A percentile compares a stretch with the other conserved stretches of the same genome.
phyloP scores from a whole-genome alignment of 2,888 invertebrate genomes.

The Dolomedes plantarius region DNA sequence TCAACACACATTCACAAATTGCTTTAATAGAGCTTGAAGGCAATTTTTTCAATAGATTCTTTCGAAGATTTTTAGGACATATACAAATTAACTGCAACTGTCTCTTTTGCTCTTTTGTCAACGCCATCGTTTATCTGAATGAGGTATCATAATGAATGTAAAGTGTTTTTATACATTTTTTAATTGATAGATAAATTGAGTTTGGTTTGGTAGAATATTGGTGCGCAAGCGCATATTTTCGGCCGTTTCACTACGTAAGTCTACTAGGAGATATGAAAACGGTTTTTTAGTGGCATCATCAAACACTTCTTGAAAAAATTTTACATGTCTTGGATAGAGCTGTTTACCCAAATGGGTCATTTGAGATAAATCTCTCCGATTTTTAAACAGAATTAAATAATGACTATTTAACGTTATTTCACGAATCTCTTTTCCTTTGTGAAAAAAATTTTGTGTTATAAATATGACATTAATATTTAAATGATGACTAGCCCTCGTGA shows the following conservation, averaged over 20 bases:
- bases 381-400: constrained; percentile 32
- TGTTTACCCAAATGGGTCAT: constrained; percentile 19
- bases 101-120: neutral
- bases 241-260: neutral
- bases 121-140: neutral
- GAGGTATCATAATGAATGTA: no score
- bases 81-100: neutral
- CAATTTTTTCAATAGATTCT: neutral
- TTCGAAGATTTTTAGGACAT: neutral
- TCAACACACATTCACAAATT: neutral
- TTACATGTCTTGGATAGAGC: neutral
- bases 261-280: constrained; percentile 1
- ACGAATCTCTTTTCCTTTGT: neutral
- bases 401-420: neutral
- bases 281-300: neutral
- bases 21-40: neutral
- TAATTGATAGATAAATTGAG: neutral
- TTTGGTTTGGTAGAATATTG: constrained; percentile 8
- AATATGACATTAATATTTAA: constrained; percentile 37
- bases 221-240: neutral
- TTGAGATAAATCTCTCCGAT: neutral
- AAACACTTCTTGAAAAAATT: constrained; percentile 29
- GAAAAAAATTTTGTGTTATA: constrained; percentile 33
- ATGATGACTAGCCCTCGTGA: constrained; percentile 1
- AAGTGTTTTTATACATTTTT: neutral